phyloP scores from a whole-genome alignment of 2,113 vertebrate genomes.

The Pantherophis guttatus region DNA sequence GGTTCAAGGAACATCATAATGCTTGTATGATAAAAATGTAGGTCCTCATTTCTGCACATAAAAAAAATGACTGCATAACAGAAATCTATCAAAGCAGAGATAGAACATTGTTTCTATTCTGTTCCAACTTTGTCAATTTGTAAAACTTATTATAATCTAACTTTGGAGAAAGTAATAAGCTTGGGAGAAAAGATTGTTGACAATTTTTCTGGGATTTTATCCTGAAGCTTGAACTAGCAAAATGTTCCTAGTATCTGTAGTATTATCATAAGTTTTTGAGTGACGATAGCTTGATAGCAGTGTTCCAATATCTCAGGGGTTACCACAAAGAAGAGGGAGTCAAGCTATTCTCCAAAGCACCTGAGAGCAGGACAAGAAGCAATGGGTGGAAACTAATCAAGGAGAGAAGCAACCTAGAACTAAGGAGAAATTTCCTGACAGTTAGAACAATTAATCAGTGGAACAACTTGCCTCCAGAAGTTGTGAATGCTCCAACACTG shows the following conservation, averaged over 20 bases:
- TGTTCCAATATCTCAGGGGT: too few relatives aligned
- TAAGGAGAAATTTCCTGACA: too few relatives aligned
- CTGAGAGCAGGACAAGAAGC: too few relatives aligned
- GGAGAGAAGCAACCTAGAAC: too few relatives aligned
- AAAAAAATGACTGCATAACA: not conserved
- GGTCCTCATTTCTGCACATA: not conserved
- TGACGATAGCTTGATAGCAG: not conserved
- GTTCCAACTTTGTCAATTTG: not conserved
- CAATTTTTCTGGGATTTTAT: not conserved
- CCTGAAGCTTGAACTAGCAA: not conserved
- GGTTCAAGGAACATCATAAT: not conserved
- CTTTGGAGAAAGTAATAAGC: not conserved
- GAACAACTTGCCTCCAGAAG: too few relatives aligned
- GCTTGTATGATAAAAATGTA: not conserved
- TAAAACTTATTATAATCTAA: not conserved
- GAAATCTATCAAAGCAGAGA: not conserved
- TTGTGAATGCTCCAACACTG: too few relatives aligned
- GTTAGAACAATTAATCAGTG: too few relatives aligned
- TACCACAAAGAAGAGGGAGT: too few relatives aligned
- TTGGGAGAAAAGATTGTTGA: not conserved
- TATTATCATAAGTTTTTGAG: not conserved
- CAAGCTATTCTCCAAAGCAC: too few relatives aligned
- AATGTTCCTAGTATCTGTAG: not conserved
- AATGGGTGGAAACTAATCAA: too few relatives aligned
- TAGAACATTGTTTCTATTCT: not conserved